Conservation (phyloP, 2,797 vertebrate species). For the Microcaecilia unicolor region DNA sequence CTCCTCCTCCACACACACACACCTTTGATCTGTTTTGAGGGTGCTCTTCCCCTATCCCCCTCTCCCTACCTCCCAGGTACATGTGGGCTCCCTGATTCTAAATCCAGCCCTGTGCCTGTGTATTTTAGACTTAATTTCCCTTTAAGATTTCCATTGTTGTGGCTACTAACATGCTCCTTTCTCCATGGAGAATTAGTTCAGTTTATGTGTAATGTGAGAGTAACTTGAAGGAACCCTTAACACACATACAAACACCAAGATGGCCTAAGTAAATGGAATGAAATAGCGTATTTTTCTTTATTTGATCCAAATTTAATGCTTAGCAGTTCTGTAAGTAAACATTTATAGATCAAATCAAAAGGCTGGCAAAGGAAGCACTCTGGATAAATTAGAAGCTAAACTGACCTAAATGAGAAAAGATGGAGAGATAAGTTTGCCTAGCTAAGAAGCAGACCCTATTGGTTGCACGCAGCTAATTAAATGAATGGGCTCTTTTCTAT, state of each 20-base stretch:
- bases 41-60: too few relatives aligned
- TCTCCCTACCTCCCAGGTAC: too few relatives aligned
- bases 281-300: conserved; percentile 34
- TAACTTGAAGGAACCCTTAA: conserved; percentile 19
- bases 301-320: conserved; percentile 51
- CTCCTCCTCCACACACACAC: too few relatives aligned
- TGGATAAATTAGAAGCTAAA: conserved; percentile 44
- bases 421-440: conserved; percentile 51
- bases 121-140: too few relatives aligned
- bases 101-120: too few relatives aligned
- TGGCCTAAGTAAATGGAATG: conserved; percentile 21
- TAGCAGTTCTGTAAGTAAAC: conserved; percentile 53
- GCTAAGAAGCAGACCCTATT: conserved; percentile 64
- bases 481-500: conserved; percentile 64
- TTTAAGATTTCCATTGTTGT: conserved; percentile 47
- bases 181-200: conserved; percentile 45
- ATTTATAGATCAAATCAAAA: conserved; percentile 46
- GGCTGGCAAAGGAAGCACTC: conserved; percentile 42
- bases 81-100: too few relatives aligned
- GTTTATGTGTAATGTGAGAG: conserved; percentile 35
- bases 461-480: conserved; percentile 61
- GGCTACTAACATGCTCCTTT: conserved; percentile 52
- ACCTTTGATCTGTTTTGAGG: too few relatives aligned
- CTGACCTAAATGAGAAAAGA: conserved; percentile 50
- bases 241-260: not conserved